These are phyloP conservation scores for Mionectes macconnelli DNA, from an alignment of 2,113 vertebrate genomes.

Conservation along the genomic window DNA sequence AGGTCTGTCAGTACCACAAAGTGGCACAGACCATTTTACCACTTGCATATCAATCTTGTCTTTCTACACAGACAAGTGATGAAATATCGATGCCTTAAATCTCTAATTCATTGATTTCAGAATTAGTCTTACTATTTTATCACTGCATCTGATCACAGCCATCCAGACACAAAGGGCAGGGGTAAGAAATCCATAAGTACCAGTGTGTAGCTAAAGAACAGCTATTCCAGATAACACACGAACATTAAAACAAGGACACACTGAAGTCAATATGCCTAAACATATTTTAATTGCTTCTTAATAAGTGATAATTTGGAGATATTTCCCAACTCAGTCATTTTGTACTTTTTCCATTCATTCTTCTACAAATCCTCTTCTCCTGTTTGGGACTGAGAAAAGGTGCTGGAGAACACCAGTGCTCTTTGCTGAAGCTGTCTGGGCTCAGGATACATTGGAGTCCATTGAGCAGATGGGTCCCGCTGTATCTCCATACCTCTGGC, in stretches of 20 bases:
- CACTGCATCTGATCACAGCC: background rate
- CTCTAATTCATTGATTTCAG: conserved; percentile 45
- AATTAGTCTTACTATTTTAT: background rate
- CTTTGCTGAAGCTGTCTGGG: background rate
- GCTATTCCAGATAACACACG: background rate
- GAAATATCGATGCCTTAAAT: conserved; percentile 28
- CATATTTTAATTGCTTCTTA: conserved; percentile 9
- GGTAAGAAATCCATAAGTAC: conserved; percentile 24
- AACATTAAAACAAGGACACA: conserved; percentile 1
- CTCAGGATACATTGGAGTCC: background rate
- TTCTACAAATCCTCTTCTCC: background rate
- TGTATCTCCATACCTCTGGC: background rate
- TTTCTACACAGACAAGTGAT: background rate
- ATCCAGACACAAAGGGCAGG: background rate
- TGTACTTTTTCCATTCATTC: background rate
- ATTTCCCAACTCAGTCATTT: background rate
- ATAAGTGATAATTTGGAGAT: conserved; percentile 16
- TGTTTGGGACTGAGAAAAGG: background rate
- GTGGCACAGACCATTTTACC: background rate
- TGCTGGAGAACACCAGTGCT: background rate
- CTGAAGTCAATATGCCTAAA: background rate
- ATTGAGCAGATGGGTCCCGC: fast-evolving
- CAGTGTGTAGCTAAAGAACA: background rate
- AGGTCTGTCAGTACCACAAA: background rate
- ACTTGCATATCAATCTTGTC: background rate